Conservation (phyloP, 2,888 invertebrate species). For the Orthosia cruda region DNA sequence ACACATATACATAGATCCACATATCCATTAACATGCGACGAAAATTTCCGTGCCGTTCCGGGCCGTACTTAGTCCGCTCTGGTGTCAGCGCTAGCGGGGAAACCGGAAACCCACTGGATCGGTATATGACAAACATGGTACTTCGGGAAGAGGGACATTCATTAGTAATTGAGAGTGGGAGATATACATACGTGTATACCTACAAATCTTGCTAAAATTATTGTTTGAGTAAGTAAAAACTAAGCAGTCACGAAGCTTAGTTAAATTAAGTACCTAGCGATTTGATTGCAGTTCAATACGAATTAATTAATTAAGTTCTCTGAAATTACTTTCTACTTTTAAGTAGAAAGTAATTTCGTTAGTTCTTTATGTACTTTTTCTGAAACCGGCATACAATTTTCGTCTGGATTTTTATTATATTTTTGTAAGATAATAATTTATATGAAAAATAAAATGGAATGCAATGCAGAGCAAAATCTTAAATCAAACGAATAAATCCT, state of each 20-base stretch:
- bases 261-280: neutral
- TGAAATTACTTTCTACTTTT: slow-evolving; percentile 8
- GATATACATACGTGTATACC: too few species aligned
- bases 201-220: too few species aligned
- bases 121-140: slow-evolving; percentile 16
- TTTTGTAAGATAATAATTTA: too few species aligned
- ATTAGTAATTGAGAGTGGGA: neutral
- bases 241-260: neutral
- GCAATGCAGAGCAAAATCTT: neutral
- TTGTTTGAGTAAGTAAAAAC: too few species aligned
- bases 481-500: slow-evolving; percentile 1
- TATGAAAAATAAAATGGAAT: too few species aligned
- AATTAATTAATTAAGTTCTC: slow-evolving; percentile 8
- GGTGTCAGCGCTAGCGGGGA: slow-evolving; percentile 2
- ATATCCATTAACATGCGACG: slow-evolving; percentile 56
- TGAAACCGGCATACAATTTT: neutral
- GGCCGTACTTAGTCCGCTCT: slow-evolving; percentile 36
- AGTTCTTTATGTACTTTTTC: neutral
- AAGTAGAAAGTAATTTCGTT: too few species aligned
- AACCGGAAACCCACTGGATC: slow-evolving; percentile 23
- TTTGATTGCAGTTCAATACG: slow-evolving; percentile 7
- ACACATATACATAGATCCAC: too few species aligned
- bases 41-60: slow-evolving; percentile 52
- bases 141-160: neutral
- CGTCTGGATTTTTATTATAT: neutral